Evolutionary conservation across 2,797 vertebrate species (phyloP), one percentile per base, ranked within the genome.

Genomic region (Rousettus madagascariensis): DNA sequence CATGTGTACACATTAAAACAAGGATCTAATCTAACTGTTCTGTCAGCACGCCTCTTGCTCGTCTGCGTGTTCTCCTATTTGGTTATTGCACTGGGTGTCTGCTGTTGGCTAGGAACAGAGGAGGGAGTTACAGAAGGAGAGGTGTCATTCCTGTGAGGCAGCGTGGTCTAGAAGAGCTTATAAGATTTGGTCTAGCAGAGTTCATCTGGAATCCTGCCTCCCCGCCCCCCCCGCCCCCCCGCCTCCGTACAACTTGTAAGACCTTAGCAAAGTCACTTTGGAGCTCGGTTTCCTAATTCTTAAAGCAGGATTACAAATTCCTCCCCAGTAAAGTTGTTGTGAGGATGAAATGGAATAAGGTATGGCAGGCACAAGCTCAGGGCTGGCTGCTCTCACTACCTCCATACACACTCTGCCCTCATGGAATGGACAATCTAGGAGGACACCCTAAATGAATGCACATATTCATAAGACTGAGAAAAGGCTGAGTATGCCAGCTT

Each of bases 51-150:
- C 38, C n/a, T 30, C 78, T 84, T 26, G 5, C 59, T 85, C 46
- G 1, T 33, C 57, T 33, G 11, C 10, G 2, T 6, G 0, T 82
- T 66, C 10, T 41, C 43, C 41, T 43, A 0, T 19, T 5, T 24
- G 43, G 75, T 36, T 15, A 33, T 6, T 15, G 7, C 59, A 2
- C 3, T 28, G 51, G 19, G 36, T 8, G 0, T 38, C 74, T 78
- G 65, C 41, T n/a, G 0, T 49, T 68, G 49, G 51, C 66, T 4
- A 1, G 49, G 53, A 36, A 9, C 20, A 16, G 6, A 11, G 33
- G 5, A 12, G 61, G 24, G 7, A 38, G 28, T 6, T 28, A 0
- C 17, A 24, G 53, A 30, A 30, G 20, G 26, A 20, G 16, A 2
- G 1, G 20, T 10, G 8, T 46, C 33, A 4, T 53, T 83, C 63